These are phyloP conservation scores for Machimus atricapillus DNA, from an alignment of 2,888 invertebrate genomes.

Conservation along the genomic window DNA sequence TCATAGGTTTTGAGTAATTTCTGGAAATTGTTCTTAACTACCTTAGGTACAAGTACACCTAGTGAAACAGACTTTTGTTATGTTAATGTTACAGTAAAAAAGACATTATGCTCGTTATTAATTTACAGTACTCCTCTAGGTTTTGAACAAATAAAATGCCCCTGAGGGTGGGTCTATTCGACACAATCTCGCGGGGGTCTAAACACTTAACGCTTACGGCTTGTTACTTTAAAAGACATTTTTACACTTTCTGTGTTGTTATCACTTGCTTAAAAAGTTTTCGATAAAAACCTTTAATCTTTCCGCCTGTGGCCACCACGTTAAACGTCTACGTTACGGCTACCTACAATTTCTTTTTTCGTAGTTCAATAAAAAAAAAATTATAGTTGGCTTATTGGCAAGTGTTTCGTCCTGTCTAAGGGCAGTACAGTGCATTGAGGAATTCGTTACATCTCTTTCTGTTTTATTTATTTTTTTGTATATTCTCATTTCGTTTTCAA, in stretches of 20 bases:
- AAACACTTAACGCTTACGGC: constrained; percentile 1
- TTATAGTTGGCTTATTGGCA: constrained; percentile 7
- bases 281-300: not conserved
- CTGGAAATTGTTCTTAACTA: not conserved
- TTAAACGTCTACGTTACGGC: not conserved
- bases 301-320: not conserved
- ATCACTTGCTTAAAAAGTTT: constrained; percentile 22
- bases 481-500: not conserved
- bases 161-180: not conserved
- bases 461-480: not conserved
- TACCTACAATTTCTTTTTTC: not conserved
- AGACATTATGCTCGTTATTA: constrained; percentile 22
- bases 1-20: not conserved
- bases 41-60: constrained; percentile 3
- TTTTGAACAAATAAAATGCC: not conserved
- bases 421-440: not conserved
- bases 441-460: not conserved
- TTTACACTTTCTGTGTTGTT: constrained; percentile 3
- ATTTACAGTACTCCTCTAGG: not conserved
- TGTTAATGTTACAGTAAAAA: constrained; percentile 24
- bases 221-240: constrained; percentile 16
- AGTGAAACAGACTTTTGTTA: constrained; percentile 22
- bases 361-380: constrained; percentile 8
- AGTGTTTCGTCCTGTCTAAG: not conserved
- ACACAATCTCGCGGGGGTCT: not conserved